Evolutionary conservation across 2,888 invertebrate genomes (phyloP), one percentile per base, ranked within the genome.

Genomic region (Troides helena): DNA sequence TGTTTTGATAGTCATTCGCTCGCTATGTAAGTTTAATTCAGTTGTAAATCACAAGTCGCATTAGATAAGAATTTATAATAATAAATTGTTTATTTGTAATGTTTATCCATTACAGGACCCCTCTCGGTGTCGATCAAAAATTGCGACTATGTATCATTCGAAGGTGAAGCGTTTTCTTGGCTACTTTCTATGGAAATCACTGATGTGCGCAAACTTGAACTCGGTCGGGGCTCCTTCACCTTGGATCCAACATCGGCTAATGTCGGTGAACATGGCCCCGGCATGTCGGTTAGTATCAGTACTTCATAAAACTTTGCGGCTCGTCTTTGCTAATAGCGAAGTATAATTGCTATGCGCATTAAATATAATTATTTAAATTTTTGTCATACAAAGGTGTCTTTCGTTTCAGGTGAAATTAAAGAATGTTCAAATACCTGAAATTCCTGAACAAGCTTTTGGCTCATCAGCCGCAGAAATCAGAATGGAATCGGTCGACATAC

Each of bases 191-290:
- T 95, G 81, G 91, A 86, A 68, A 93, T 96, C 73, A 89, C 81
- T 71, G 93, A 95, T 73, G 94, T 96, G 21, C 82, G 82, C 7
- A 85, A 90, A 39, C 83, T 96, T 65, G 89, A 92, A 68, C 86
- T 96, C 53, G 91, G 92, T 25, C 90, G 93, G 68, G 94, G 94
- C 63, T 93, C 95, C 0, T 96, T 96, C 82, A 93, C 93, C 75
- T 93, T 95, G 74, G 95, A 95, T 77, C 83, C 85, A 1, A 89
- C 91, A 36, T 93, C 94, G 73, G 92, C 93, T 63, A 94, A 94
- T 80, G 93, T 94, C 62, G 94, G 94, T n/a, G 92, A 94, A 72
- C 95, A 95, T 80, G 95, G 95, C 75, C 95, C 95, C 74, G 94
- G 90, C 68, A 88, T 92, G 89, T 80, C 85, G 89, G 92, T 92